Conservation (phyloP, 2,797 vertebrate genomes). For the Echeneis naucrates region DNA sequence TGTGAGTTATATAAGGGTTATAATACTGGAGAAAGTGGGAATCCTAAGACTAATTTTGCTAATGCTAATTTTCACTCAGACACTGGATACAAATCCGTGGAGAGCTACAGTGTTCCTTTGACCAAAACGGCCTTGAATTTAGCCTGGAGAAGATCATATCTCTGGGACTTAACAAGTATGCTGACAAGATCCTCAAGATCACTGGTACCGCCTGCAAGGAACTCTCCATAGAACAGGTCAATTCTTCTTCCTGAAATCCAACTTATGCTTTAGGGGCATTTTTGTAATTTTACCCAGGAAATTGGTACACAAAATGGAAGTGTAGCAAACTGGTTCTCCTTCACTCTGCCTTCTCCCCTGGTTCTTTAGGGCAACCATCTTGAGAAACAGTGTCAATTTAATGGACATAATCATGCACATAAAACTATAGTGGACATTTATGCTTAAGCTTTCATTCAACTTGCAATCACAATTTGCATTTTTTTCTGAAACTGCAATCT, state of each 20-base stretch:
- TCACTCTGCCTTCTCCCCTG: neutral
- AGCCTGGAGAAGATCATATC: slow-evolving; percentile 88
- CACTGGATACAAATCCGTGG: slow-evolving; percentile 90
- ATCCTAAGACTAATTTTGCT: slow-evolving; percentile 2
- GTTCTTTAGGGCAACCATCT: slow-evolving; percentile 2
- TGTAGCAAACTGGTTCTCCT: neutral
- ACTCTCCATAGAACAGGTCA: slow-evolving; percentile 90
- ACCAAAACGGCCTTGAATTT: slow-evolving; percentile 81
- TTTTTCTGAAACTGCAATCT: slow-evolving; percentile 10
- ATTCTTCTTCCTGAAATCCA: slow-evolving; percentile 1
- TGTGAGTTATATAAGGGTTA: neutral
- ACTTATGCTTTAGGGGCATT: neutral
- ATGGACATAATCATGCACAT: slow-evolving; percentile 6
- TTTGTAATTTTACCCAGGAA: neutral
- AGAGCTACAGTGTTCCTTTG: slow-evolving; percentile 84
- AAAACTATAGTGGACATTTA: neutral
- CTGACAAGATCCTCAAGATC: slow-evolving; percentile 86
- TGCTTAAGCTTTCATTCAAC: neutral
- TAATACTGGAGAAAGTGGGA: neutral
- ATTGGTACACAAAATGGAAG: neutral
- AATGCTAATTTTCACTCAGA: slow-evolving; percentile 67
- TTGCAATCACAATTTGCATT: neutral
- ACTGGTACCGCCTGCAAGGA: slow-evolving; percentile 90
- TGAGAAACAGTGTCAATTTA: slow-evolving; percentile 34
- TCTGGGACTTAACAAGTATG: slow-evolving; percentile 85